Evolutionary conservation across 2,113 vertebrate species (phyloP).

Genomic region (Brachyhypopomus occidentalis): DNA sequence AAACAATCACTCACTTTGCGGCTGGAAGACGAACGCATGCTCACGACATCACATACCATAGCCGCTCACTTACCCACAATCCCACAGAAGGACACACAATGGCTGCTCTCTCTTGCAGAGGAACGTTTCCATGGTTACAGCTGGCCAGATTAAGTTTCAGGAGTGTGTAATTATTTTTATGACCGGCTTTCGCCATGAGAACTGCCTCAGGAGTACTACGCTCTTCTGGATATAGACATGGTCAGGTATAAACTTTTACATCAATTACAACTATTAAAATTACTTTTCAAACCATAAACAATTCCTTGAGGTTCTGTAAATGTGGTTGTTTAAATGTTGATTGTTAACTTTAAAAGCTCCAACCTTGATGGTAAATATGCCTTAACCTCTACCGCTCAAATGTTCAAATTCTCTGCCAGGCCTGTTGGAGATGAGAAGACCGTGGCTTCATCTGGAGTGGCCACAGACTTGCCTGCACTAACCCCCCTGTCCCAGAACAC

Average conservation of each 20-base stretch:
- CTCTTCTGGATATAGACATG: background rate
- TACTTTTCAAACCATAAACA: too few relatives aligned
- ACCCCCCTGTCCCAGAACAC: too few relatives aligned
- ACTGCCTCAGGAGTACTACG: background rate
- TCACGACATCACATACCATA: background rate
- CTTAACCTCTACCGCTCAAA: too few relatives aligned
- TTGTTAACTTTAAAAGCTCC: too few relatives aligned
- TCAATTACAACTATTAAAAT: background rate
- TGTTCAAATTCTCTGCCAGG: too few relatives aligned
- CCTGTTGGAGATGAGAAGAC: too few relatives aligned
- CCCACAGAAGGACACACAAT: slow-evolving; percentile 42
- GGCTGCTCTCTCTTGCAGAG: slow-evolving; percentile 3
- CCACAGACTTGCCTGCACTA: too few relatives aligned
- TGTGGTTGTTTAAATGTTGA: too few relatives aligned
- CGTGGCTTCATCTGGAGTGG: too few relatives aligned
- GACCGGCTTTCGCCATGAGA: background rate
- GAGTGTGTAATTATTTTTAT: slow-evolving; percentile 45
- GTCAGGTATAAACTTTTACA: background rate
- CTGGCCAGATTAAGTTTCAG: slow-evolving; percentile 25
- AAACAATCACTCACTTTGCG: background rate
- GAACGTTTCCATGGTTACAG: slow-evolving; percentile 53
- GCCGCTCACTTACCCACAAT: slow-evolving; percentile 35
- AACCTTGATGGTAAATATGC: too few relatives aligned
- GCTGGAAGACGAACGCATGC: background rate
- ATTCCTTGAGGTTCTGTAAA: too few relatives aligned